Base-by-base conservation (phyloP, 2,797 vertebrate genomes). In the Onychomys leucogaster region DNA sequence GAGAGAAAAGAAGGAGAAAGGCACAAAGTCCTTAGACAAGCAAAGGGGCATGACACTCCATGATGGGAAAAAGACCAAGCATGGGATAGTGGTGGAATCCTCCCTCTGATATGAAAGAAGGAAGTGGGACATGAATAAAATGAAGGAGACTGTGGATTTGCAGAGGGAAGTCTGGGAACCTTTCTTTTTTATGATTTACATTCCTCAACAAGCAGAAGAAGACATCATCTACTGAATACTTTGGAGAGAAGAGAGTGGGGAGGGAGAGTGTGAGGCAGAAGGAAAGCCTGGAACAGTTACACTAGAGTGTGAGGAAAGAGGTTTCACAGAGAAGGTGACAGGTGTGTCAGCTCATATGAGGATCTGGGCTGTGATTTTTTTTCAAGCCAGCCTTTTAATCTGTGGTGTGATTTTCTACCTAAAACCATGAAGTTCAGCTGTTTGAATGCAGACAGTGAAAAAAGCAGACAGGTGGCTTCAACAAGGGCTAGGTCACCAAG, bases 371-470 rank as follows among this genome's bases (percentile, higher is more conserved):
- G 67, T 76, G 81, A 94, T 37, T 78, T 34, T 71, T 63, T 95
- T 81, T 65, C 95, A 91, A 90, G 84, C 85, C 57, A 92, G 91
- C 41, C 23, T 25, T 11, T 91, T 77, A 77, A 73, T 95, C 71
- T 90, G 63, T 63, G 32, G 11, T 85, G 76, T 34, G 63, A 82
- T 46, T 83, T 94, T 92, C 52, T 78, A 41, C 27, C 32, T 32
- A 63, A 55, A 73, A 59, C n/a, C 17, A 43, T 1, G 55, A 61
- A 85, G 4, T 12, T 92, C 59, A 85, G 17, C 27, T 67, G 23
- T 19, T 85, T 69, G 14, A 1, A 3, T 43, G 77, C 37, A 52
- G 67, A 41, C 6, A 8, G 2, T 25, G 61, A 32, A n/a, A 61
- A 85, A 65, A 13, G 76, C 63, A 67, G 29, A 12, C 32, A 34